A percentile compares a stretch with the other conserved stretches of the same genome.
Conservation (phyloP, 2,888 invertebrate genomes). For the Vannuccia rotundouncinata region DNA sequence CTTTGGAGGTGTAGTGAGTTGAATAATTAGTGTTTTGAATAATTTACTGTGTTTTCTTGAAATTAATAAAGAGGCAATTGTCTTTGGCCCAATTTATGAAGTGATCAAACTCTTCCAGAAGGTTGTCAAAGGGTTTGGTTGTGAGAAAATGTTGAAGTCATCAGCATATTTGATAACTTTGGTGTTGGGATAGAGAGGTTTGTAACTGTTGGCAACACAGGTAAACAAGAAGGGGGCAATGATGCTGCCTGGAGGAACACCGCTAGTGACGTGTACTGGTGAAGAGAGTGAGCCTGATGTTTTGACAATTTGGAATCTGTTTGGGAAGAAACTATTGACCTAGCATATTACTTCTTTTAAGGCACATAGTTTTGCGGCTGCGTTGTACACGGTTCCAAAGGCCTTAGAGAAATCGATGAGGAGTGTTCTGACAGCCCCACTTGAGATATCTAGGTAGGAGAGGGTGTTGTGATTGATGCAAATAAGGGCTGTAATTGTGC, state of each 20-base stretch:
- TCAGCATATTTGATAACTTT: too few relatives aligned
- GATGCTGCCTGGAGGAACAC: background rate
- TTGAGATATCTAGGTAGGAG: background rate
- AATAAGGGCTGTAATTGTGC: background rate
- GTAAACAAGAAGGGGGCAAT: background rate
- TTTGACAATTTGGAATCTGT: background rate
- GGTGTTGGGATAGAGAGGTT: too few relatives aligned
- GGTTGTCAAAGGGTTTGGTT: too few relatives aligned
- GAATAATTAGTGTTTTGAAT: too few relatives aligned
- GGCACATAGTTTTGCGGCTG: background rate
- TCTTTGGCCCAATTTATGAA: too few relatives aligned
- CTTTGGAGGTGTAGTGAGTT: too few relatives aligned
- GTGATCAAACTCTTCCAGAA: too few relatives aligned
- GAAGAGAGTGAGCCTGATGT: background rate
- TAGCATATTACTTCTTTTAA: background rate
- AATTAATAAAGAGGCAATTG: too few relatives aligned
- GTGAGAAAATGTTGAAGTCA: too few relatives aligned
- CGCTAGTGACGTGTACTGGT: background rate
- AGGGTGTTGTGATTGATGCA: background rate
- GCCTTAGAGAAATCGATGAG: background rate
- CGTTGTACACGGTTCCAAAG: background rate
- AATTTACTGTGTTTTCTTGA: too few relatives aligned
- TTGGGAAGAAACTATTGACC: background rate
- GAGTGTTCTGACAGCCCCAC: background rate
- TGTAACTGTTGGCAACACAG: too few relatives aligned